Percentiles rank a stretch among this genome's conserved stretches.
Conservation (phyloP, 2,888 invertebrate species). For the Melanophora roralis region DNA sequence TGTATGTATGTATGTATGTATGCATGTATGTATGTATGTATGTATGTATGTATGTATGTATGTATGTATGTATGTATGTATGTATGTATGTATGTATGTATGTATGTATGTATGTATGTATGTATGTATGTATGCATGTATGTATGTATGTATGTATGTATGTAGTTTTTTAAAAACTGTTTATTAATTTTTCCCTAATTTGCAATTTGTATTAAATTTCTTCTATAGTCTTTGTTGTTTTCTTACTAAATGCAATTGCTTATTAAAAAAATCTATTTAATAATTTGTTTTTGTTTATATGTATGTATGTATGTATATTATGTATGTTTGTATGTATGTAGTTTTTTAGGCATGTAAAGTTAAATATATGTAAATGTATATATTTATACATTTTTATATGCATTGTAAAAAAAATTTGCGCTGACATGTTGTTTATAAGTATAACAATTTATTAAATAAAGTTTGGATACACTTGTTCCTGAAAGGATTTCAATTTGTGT, state of each 20-base stretch:
- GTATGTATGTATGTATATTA: background rate
- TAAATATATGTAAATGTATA: slow-evolving; percentile 51
- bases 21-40: too few species aligned
- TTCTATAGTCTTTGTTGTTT: slow-evolving; percentile 23
- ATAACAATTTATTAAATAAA: slow-evolving; percentile 58
- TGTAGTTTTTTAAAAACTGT: slow-evolving; percentile 41
- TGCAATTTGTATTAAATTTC: too few species aligned
- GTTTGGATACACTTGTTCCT: slow-evolving; percentile 47
- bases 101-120: too few species aligned
- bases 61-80: too few species aligned
- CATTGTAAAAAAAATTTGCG: too few species aligned
- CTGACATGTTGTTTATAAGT: slow-evolving; percentile 62
- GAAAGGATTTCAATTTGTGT: background rate
- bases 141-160: too few species aligned
- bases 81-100: too few species aligned
- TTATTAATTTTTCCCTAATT: too few species aligned
- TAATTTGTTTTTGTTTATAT: slow-evolving; percentile 7
- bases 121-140: too few species aligned
- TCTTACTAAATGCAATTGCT: slow-evolving; percentile 63
- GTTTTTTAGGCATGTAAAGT: slow-evolving; percentile 34
- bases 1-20: too few species aligned
- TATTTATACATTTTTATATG: slow-evolving; percentile 57
- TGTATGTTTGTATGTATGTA: too few species aligned
- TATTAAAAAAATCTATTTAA: background rate
- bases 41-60: too few species aligned